A percentile compares a stretch with the other conserved stretches of the same genome.
Conservation (phyloP, 2,888 invertebrate species). For the Calliphora vomitoria region DNA sequence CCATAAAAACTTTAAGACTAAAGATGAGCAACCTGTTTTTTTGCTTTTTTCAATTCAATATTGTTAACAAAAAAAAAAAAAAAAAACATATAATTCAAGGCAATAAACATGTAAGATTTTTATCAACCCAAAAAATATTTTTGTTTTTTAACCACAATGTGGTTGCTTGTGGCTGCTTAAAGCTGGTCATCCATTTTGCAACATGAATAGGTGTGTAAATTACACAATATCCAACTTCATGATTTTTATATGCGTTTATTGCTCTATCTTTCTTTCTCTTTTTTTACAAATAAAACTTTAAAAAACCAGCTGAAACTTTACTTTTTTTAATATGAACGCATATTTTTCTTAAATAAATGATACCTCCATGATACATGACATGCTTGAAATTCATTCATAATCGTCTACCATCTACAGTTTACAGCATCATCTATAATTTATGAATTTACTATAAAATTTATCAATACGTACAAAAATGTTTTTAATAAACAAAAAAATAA, state of each 20-base stretch:
- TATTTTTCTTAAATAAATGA: not conserved
- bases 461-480: not conserved
- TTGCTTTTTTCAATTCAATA: not conserved
- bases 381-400: constrained; percentile 1
- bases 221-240: not conserved
- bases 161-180: not conserved
- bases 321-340: not conserved
- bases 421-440: constrained; percentile 14
- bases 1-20: not conserved
- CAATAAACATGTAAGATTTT: constrained; percentile 26
- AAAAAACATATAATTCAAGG: constrained; percentile 30
- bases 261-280: not conserved
- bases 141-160: not conserved
- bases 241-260: not conserved
- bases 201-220: not conserved
- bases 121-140: no score
- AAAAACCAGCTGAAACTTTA: not conserved
- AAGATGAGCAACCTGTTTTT: constrained; percentile 48
- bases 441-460: constrained; percentile 22
- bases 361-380: not conserved
- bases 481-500: not conserved
- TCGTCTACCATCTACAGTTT: not conserved
- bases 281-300: not conserved
- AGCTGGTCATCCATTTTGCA: constrained; percentile 15
- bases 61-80: not conserved